Evolutionary conservation across 1,140 invertebrate genomes (phyloP).

Genomic region (Drosophila elegans): DNA sequence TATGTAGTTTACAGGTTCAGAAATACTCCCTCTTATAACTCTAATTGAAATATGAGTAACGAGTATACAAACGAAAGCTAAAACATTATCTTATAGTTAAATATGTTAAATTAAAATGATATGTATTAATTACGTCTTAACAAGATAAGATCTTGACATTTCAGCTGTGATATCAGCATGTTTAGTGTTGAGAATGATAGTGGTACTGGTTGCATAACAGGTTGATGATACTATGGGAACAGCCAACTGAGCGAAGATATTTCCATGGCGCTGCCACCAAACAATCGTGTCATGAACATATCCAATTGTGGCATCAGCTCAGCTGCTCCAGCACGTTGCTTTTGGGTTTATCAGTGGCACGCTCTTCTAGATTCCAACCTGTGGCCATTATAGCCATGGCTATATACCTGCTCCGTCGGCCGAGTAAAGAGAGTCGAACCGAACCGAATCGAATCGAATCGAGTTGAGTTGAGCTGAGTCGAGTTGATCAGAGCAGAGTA

Average conservation of each 20-base stretch:
- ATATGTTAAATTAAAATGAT: too few species aligned
- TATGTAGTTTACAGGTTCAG: too few species aligned
- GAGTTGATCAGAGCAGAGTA: neutral
- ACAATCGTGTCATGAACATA: slow-evolving; percentile 56
- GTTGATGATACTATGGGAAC: slow-evolving; percentile 26
- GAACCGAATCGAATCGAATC: neutral
- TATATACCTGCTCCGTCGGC: slow-evolving; percentile 18
- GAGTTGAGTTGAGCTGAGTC: neutral
- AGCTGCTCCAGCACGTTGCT: slow-evolving; percentile 74
- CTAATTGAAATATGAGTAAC: too few species aligned
- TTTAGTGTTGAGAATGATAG: slow-evolving; percentile 4
- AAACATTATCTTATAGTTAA: too few species aligned
- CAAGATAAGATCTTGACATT: slow-evolving; percentile 10
- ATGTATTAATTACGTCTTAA: neutral
- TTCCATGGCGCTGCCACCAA: slow-evolving; percentile 40
- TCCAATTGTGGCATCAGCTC: slow-evolving; percentile 61
- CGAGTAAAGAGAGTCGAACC: slow-evolving; percentile 14
- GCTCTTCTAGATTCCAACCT: slow-evolving; percentile 72
- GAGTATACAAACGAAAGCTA: too few species aligned
- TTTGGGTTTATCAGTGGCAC: slow-evolving; percentile 69
- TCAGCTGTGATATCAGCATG: slow-evolving; percentile 6
- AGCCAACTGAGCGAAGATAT: slow-evolving; percentile 26
- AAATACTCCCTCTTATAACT: too few species aligned
- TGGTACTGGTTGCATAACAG: slow-evolving; percentile 32
- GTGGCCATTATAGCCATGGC: slow-evolving; percentile 8